Base-by-base conservation (phyloP, 2,888 invertebrate species). In the Cephalotes varians region DNA sequence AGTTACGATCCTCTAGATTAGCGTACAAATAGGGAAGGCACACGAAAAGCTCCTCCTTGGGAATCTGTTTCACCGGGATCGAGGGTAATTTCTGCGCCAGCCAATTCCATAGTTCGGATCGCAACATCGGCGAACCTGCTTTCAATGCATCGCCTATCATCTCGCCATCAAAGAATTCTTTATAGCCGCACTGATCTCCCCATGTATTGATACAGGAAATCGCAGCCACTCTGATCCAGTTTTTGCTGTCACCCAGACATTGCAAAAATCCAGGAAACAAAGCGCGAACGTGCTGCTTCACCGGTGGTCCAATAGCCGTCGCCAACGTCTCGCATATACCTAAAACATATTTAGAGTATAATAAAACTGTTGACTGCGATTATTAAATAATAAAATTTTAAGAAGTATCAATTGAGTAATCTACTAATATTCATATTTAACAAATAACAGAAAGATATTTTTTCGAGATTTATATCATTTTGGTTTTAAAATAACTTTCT, bases 1-100 rank as follows among this genome's bases (percentile, higher is more conserved):
- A 97, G 93, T 97, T 98, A 79, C 99, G 96, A 95, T 99, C 99
- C 93, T 98, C 99, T 82, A 99, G 95, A 92, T 98, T 98, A 51
- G 96, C 96, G 94, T 97, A 98, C 76, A 99, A 94, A 88, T 96
- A 95, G 0, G 98, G 97, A 82, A 99, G 95, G 94, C 98, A 97
- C 1, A 96, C 95, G 0, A 96, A 94, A 1, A 99, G 94, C 95
- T 99, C 99, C 87, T 98, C 98, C 91, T 97, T 97, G 0, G 97
- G 96, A 90, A 98, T 96, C 9, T 97, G 96, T 93, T 97, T 98
- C 2, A 95, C 95, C 64, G 97, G 95, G 90, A 97, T 96, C 96
- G 93, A n/a, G 0, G 98, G 97, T 90, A 99, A 95, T 91, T 97
- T 97, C 83, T 97, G 97, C 0, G 97, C 96, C 65, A 99, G 94